phyloP scores from a whole-genome alignment of 1,140 invertebrate genomes.

The Hirudo medicinalis region DNA sequence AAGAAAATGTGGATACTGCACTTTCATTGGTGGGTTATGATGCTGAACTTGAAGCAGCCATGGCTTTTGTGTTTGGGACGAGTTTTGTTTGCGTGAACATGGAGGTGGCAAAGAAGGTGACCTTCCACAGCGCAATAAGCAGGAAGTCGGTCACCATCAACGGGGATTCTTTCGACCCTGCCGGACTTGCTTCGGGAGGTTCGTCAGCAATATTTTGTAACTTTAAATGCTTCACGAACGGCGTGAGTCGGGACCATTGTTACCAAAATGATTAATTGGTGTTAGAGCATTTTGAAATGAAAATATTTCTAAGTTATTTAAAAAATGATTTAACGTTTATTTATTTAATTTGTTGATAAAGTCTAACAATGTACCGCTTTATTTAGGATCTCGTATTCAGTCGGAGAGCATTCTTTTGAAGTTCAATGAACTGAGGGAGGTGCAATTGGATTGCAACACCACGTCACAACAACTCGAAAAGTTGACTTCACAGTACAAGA shows the following conservation, averaged over 20 bases:
- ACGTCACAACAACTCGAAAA: neutral
- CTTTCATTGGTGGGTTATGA: conserved; percentile 68
- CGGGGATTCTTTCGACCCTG: conserved; percentile 79
- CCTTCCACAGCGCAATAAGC: conserved; percentile 59
- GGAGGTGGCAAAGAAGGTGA: conserved; percentile 58
- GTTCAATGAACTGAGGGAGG: conserved; percentile 33
- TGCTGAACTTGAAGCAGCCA: conserved; percentile 54
- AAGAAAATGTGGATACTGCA: conserved; percentile 68
- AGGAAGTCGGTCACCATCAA: conserved; percentile 74
- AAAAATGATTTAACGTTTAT: too few species aligned
- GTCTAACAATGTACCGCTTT: conserved; percentile 4
- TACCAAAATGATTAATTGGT: too few species aligned
- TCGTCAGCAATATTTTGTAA: neutral
- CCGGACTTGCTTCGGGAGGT: conserved; percentile 75
- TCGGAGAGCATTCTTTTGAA: conserved; percentile 35
- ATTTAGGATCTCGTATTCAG: conserved; percentile 35
- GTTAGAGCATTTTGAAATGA: too few species aligned
- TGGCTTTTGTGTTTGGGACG: conserved; percentile 77
- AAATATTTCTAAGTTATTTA: too few species aligned
- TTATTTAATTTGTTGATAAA: neutral
- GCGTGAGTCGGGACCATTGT: too few species aligned
- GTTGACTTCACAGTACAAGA: neutral
- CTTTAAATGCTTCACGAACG: neutral
- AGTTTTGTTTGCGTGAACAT: conserved; percentile 70
- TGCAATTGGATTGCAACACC: neutral